Evolutionary conservation across 2,113 vertebrate species (phyloP), one percentile per base, ranked within the genome.

Genomic region (Fregetta grallaria): DNA sequence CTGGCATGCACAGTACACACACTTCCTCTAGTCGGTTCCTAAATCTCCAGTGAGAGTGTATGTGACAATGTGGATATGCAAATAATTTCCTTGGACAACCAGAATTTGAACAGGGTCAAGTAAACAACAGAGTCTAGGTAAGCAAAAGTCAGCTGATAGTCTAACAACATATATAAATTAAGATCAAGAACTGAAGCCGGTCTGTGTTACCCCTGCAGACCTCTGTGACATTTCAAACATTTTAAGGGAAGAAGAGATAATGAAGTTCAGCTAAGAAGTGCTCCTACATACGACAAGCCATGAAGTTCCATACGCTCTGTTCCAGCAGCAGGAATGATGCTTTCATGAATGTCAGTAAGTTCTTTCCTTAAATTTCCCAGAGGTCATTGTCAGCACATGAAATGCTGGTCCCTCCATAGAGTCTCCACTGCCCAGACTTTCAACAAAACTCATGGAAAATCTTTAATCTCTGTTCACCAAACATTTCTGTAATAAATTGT

Each of bases 401-500:
- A 88, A 61, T 38, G 3, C 30, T 73, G 16, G 5, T 85, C 23
- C 21, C 6, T 5, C n/a, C 1, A 0, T 3, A 50, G 26, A 63
- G 12, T 9, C 16, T 45, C 18, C 38, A 36, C 23, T 56, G 34
- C 7, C 53, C 26, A 76, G 21, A 70, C 4, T 61, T 68, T 49
- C 42, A 75, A 88, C 53, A 88, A 70, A 88, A 88, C 26, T 49
- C 18, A 26, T 1, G 5, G 36, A 40, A 71, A 88, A 45, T 42
- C 26, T 65, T 53, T 65, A 14, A 59, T 76, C 9, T 70, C 67
- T 58, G 5, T 42, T 82, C 22, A 53, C 15, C 44, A 56, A 52
- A 53, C 7, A 49, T 16, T 42, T 68, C 34, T 29, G 25, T 75
- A 59, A 9, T 10, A 55, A 42, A 5, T 6, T 58, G 27, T 13